These are phyloP conservation scores for Bergia puertoricense DNA, from an alignment of 92 coral and sea anemone species.

Conservation along the genomic window DNA sequence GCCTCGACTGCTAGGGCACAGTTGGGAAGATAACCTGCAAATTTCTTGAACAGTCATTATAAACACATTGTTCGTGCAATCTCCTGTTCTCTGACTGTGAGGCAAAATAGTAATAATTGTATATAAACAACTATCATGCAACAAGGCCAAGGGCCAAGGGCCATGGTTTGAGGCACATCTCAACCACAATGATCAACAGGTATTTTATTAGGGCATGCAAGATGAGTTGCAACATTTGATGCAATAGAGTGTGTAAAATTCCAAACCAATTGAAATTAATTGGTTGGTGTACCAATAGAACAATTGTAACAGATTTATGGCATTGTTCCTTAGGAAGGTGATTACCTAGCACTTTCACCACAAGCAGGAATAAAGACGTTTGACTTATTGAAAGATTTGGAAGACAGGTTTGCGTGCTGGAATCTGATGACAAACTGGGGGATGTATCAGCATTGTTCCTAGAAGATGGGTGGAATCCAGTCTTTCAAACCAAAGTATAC, in stretches of 20 bases:
- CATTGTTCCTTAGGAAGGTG: too few relatives aligned
- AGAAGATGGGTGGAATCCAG: too few relatives aligned
- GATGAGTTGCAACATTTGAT: not conserved
- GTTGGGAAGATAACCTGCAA: conserved; percentile 92
- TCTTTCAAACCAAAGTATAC: too few relatives aligned
- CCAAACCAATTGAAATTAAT: not conserved
- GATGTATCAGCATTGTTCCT: not conserved
- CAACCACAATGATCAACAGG: not conserved
- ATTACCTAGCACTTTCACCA: too few relatives aligned
- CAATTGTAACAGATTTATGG: too few relatives aligned
- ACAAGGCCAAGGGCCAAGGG: not conserved
- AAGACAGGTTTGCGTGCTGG: too few relatives aligned
- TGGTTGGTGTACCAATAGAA: not conserved
- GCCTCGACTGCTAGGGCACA: conserved; percentile 93
- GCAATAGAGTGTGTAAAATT: too few relatives aligned
- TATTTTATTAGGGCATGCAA: too few relatives aligned
- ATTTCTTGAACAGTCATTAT: not conserved
- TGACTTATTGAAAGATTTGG: too few relatives aligned
- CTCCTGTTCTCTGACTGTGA: not conserved
- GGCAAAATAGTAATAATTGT: not conserved
- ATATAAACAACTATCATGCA: not conserved
- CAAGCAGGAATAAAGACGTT: too few relatives aligned
- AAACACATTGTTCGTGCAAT: not conserved
- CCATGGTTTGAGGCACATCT: not conserved
- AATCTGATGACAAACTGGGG: too few relatives aligned